Percentiles rank a stretch among this genome's conserved stretches.
These are phyloP conservation scores for Melanostoma mellinum DNA, from an alignment of 2,888 invertebrate species.

Conservation along the genomic window DNA sequence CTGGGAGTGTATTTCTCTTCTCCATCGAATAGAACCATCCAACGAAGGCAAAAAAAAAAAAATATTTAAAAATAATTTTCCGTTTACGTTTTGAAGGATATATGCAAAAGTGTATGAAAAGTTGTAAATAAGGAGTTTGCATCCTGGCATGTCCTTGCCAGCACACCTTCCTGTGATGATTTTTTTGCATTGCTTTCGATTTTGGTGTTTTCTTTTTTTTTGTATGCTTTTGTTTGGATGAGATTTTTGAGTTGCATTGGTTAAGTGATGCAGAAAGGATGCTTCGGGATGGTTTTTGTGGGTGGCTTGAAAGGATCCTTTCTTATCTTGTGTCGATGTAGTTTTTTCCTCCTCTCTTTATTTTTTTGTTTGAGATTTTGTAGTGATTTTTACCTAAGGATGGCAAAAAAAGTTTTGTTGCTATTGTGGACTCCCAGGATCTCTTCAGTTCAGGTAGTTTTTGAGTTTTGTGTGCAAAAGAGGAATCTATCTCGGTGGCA, in stretches of 20 bases:
- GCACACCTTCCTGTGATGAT: conserved; percentile 9
- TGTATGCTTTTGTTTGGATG: conserved; percentile 14
- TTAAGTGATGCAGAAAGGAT: conserved; percentile 70
- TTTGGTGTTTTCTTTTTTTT: conserved; percentile 16
- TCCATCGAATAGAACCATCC: neutral
- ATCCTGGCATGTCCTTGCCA: conserved; percentile 64
- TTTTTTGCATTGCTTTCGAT: conserved; percentile 52
- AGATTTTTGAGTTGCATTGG: conserved; percentile 68
- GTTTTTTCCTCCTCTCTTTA: conserved; percentile 10
- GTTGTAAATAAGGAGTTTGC: conserved; percentile 51
- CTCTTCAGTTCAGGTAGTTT: conserved; percentile 27
- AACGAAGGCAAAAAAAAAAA: conserved; percentile 1
- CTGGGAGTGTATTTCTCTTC: conserved; percentile 55
- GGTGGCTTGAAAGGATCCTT: conserved; percentile 41
- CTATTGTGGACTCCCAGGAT: neutral
- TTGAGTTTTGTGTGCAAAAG: conserved; percentile 36
- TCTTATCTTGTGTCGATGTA: conserved; percentile 70
- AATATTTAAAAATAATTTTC: conserved; percentile 53
- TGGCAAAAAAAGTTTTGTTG: conserved; percentile 28
- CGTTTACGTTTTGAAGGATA: neutral
- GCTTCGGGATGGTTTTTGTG: conserved; percentile 14
- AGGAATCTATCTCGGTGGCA: conserved; percentile 67
- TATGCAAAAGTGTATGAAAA: conserved; percentile 50
- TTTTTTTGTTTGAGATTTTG: conserved; percentile 42
- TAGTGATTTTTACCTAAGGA: conserved; percentile 58